Conservation (phyloP, 2,113 vertebrate species). For the Lathamus discolor region DNA sequence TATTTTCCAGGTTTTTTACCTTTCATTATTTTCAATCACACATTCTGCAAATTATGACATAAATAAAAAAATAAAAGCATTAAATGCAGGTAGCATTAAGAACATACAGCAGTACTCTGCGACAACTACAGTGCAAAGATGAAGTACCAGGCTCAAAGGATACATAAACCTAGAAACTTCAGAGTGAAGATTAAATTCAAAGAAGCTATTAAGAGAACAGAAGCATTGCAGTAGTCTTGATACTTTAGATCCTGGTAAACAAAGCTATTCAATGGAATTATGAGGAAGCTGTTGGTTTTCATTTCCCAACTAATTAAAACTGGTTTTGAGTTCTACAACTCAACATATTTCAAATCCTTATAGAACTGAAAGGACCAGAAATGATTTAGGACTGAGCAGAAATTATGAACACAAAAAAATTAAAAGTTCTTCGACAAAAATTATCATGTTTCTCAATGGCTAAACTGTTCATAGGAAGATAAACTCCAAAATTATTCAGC, state of each 20-base stretch:
- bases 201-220: not conserved
- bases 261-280: not conserved
- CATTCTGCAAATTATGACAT: not conserved
- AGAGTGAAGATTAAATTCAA: not conserved
- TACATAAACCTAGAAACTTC: not conserved
- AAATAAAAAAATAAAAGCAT: not conserved
- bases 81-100: not conserved
- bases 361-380: not conserved
- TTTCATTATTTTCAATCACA: not conserved
- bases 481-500: not conserved
- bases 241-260: not conserved
- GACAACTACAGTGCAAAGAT: not conserved
- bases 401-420: not conserved
- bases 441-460: not conserved
- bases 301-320: not conserved
- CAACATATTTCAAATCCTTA: not conserved
- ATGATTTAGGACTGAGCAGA: not conserved
- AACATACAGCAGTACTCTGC: not conserved
- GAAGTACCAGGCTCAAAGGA: not conserved
- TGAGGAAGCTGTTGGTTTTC: not conserved
- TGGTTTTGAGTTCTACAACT: not conserved
- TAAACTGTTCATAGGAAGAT: not conserved
- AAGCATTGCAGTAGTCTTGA: not conserved
- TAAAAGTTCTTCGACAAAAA: not conserved
- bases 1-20: not conserved